Evolutionary conservation across 2,113 vertebrate genomes (phyloP), one percentile per base, ranked within the genome.

Genomic region (Glareola pratincola): DNA sequence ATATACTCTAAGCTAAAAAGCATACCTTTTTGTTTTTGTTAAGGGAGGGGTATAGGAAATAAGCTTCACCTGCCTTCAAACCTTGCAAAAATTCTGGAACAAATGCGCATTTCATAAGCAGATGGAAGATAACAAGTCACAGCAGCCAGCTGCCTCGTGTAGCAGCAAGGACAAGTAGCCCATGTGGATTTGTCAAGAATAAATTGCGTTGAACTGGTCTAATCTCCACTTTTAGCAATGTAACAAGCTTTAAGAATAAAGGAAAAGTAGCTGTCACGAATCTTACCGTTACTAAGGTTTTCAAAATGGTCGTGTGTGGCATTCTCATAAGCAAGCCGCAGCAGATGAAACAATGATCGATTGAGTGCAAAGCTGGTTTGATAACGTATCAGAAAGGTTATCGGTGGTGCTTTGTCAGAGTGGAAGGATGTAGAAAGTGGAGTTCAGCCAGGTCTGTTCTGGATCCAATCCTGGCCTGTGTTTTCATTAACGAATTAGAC

Each of bases 201-300:
- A 95, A 95, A 96, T 92, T 88, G 79, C 37, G 12, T 89, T 91
- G 84, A 91, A 75, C 64, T 75, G 60, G 95, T 91, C 84, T 96
- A 96, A 94, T 87, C 88, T 85, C 80, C 43, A 60, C 47, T 81
- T 85, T 77, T 34, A 89, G 56, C 77, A 91, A 43, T 15, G 22
- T 87, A 92, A 78, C 43, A 72, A 47, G 66, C 57, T 82, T 78
- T 72, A 78, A 63, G 73, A 94, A 72, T 59, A 87, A 92, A 89
- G 22, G 68, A 94, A 75, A 89, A 78, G 36, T 20, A 64, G 23
- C 64, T 87, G 84, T 51, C 93, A 94, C 66, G 60, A 84, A 84
- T 87, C 64, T 91, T 56, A 67, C 45, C 22, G 4, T 66, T 62
- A 12, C n/a, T 21, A 68, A 81, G 43, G 32, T 75, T 94, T 95